Evolutionary conservation across 2,113 vertebrate species (phyloP), one percentile per base, ranked within the genome.

Genomic region (Chaetura pelagica): DNA sequence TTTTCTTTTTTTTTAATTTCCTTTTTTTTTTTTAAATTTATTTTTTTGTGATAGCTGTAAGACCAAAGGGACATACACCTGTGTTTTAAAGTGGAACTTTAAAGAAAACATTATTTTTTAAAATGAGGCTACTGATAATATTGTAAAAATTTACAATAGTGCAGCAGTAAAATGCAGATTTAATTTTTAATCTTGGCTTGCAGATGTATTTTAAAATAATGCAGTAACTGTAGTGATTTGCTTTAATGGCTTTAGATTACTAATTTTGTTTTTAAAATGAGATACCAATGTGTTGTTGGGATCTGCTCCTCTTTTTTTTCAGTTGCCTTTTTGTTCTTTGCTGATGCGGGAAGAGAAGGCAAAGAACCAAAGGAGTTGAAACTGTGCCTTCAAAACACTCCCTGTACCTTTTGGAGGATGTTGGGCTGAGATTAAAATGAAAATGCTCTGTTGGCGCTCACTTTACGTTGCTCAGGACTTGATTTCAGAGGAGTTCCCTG

Each of bases 351-450:
- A n/a, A 52, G 59, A 38, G 59, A 44, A 67, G 55, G 80, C 29
- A 84, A 67, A 89, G 55, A 35, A 90, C 82, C 59, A 62, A 90
- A 80, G 72, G 76, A 80, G 32, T 18, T 57, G 61, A 82, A 95
- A 75, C 83, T 82, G 16, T 1, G 0, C 84, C 72, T 93, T 52
- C 86, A 77, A 90, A 80, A 93, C 42, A 16, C 55, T 89, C 76
- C 51, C 40, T 3, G 8, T 74, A 19, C 48, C 48, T 94, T 75
- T 0, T 3, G 69, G 64, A 57, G 62, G 73, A 75, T 0, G 6
- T 35, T 91, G 80, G n/a, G n/a, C 84, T 69, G 66, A 35, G 32
- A 42, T 72, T 87, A 40, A 75, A 91, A 83, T 57, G 58, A 83
- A 92, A 74, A 1, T 1, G 12, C 68, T 67, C 9, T 20, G 4